phyloP scores from a whole-genome alignment of 2,113 vertebrate genomes.

The Mustela lutreola region DNA sequence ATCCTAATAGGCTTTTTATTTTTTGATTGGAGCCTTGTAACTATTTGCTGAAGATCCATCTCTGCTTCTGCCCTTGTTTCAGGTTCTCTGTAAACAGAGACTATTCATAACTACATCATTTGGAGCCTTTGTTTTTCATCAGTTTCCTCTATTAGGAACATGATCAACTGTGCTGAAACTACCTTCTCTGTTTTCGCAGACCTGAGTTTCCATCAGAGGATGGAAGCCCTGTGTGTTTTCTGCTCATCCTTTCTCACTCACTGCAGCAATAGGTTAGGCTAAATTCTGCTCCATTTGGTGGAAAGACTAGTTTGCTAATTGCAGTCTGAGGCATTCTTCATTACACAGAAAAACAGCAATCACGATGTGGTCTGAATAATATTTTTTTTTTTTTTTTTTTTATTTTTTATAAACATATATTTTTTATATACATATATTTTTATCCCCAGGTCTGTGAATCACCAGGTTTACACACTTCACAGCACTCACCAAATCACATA shows the following conservation, averaged over 20 bases:
- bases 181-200: not conserved
- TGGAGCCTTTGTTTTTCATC: not conserved
- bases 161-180: too few relatives aligned
- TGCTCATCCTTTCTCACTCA: not conserved
- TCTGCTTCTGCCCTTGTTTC: not conserved
- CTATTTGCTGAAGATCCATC: not conserved
- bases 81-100: not conserved
- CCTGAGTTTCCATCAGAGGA: not conserved
- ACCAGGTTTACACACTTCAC: too few relatives aligned
- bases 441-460: too few relatives aligned
- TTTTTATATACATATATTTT: too few relatives aligned
- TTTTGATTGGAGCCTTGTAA: not conserved
- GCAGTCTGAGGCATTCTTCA: not conserved
- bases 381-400: too few relatives aligned
- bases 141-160: not conserved
- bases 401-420: too few relatives aligned
- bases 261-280: fast-evolving
- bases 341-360: not conserved
- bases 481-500: too few relatives aligned
- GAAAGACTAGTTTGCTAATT: not conserved
- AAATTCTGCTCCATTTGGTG: not conserved
- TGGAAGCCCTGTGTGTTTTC: not conserved
- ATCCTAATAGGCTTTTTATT: not conserved
- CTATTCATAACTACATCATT: not conserved
- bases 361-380: not conserved